phyloP scores from a whole-genome alignment of 92 coral and sea anemone species.

The Palythoa caribaeorum region DNA sequence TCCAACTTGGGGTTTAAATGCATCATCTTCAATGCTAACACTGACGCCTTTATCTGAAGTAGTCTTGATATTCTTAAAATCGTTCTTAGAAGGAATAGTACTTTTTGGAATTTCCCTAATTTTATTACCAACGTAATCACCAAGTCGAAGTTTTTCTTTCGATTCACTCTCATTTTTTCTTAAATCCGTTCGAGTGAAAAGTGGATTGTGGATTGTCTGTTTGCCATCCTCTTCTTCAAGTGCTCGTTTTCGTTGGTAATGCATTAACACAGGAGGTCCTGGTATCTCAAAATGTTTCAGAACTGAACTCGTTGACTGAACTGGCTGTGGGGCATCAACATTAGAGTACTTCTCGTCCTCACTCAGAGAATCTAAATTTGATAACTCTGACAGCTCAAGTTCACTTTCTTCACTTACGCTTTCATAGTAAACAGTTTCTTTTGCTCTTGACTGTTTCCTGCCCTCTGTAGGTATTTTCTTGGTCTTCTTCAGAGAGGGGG shows the following conservation, averaged over 20 bases:
- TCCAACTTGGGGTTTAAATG: background rate
- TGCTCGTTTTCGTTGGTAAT: slow-evolving; percentile 32
- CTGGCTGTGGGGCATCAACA: slow-evolving; percentile 53
- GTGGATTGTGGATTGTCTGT: background rate
- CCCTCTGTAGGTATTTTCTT: background rate
- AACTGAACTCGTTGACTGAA: background rate
- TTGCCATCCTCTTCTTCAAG: slow-evolving; percentile 48
- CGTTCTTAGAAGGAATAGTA: background rate
- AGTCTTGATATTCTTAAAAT: slow-evolving; percentile 29
- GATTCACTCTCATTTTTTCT: slow-evolving; percentile 9
- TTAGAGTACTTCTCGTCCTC: slow-evolving; percentile 79
- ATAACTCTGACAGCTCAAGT: slow-evolving; percentile 83
- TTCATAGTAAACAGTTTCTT: slow-evolving; percentile 41
- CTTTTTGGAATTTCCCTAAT: background rate
- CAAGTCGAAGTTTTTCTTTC: background rate
- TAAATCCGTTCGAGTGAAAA: background rate
- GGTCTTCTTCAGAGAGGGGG: background rate
- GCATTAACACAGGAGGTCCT: slow-evolving; percentile 30
- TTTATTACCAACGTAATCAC: background rate
- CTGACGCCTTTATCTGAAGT: slow-evolving; percentile 61
- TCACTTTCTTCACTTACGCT: slow-evolving; percentile 91
- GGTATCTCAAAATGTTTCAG: slow-evolving; percentile 33
- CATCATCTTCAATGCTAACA: slow-evolving; percentile 48
- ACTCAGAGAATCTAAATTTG: slow-evolving; percentile 68
- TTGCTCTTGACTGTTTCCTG: background rate